Evolutionary conservation across 2,888 invertebrate genomes (phyloP).

Genomic region (Troides helena): DNA sequence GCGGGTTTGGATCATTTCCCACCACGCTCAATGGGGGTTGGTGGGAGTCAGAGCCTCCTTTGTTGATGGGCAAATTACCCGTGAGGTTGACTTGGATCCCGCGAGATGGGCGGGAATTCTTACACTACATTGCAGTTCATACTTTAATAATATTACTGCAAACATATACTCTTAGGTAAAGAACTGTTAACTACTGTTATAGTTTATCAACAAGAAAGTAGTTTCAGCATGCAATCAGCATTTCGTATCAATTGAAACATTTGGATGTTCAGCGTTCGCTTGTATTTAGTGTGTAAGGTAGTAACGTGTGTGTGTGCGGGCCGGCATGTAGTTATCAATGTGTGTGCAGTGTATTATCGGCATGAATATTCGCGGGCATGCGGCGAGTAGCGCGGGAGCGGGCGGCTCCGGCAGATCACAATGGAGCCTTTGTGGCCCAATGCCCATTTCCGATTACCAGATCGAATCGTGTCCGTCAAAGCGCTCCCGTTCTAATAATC

Average conservation of each 20-base stretch:
- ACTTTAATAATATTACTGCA: no score
- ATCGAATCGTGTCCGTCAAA: conserved; percentile 74
- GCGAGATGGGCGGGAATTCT: no score
- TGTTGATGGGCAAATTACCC: no score
- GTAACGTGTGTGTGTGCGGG: neutral
- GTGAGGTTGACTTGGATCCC: no score
- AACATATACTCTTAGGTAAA: no score
- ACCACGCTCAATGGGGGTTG: no score
- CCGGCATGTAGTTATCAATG: conserved; percentile 22
- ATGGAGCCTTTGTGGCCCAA: conserved; percentile 76
- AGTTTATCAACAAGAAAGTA: neutral
- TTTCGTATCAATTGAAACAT: neutral
- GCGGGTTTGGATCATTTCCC: no score
- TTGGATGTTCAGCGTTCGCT: neutral
- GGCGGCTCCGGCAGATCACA: conserved; percentile 47
- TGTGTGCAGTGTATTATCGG: conserved; percentile 35
- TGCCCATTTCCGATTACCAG: conserved; percentile 79
- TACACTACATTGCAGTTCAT: no score
- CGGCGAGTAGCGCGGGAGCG: conserved; percentile 38
- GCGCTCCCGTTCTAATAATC: conserved; percentile 61
- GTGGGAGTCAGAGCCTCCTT: no score
- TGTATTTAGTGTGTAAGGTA: neutral
- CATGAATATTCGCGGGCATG: conserved; percentile 58
- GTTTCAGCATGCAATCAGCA: neutral
- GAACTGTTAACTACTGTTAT: no score